Evolutionary conservation across 1,140 invertebrate species (phyloP).

Genomic region (Conopomorpha cramerella): DNA sequence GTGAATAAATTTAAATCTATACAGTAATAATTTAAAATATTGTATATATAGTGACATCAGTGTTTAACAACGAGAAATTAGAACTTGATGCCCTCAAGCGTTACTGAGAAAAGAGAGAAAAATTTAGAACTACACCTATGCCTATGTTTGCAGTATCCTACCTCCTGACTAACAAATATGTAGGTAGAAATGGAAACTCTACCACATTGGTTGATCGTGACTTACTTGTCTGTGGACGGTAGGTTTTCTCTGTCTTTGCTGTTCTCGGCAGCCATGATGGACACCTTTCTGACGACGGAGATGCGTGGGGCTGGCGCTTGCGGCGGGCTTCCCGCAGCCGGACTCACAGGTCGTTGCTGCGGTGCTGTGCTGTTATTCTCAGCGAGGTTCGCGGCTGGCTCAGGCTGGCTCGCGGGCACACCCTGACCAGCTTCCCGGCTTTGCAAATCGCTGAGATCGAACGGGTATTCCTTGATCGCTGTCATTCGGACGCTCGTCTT

Average conservation of each 20-base stretch:
- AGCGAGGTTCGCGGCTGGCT: constrained; percentile 6
- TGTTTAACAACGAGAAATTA: no score
- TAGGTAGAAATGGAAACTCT: no score
- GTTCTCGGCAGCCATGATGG: constrained; percentile 43
- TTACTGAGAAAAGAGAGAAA: no score
- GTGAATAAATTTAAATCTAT: no score
- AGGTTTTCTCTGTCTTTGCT: constrained; percentile 45
- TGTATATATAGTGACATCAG: no score
- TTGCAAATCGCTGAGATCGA: constrained; percentile 48
- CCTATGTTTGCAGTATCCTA: no score
- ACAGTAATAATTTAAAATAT: no score
- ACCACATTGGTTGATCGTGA: no score
- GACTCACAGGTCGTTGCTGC: constrained; percentile 7
- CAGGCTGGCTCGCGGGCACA: constrained; percentile 3
- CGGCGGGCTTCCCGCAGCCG: constrained; percentile 7
- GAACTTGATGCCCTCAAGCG: no score
- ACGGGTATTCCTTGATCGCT: constrained; percentile 57
- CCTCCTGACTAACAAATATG: no score
- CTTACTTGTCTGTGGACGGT: no score
- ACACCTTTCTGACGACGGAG: constrained; percentile 45
- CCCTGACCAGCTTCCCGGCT: constrained; percentile 17
- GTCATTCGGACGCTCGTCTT: constrained; percentile 55
- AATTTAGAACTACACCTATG: no score
- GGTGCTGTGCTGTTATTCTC: constrained; percentile 11
- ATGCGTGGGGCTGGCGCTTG: background rate